Evolutionary conservation across 2,888 invertebrate genomes (phyloP), one percentile per base, ranked within the genome.

Genomic region (Phragmatobia fuliginosa): DNA sequence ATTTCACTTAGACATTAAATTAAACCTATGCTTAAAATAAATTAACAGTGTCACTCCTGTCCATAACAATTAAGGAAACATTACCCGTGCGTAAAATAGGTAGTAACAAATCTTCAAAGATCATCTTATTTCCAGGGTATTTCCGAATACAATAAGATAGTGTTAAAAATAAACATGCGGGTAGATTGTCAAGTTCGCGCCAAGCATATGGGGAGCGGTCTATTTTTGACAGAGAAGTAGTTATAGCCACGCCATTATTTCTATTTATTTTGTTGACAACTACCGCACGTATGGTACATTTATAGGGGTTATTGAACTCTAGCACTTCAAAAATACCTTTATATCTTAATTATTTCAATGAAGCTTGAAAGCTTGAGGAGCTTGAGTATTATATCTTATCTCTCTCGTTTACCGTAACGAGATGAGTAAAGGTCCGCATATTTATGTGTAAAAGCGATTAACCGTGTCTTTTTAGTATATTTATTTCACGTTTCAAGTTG

Each of bases 161-260:
- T 87, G 86, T 86, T 91, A 89, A 90, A 94, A 93, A 93, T 94
- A 94, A 89, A 88, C 91, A 87, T 86, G 83, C 85, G 88, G 88
- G 90, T 90, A 88, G 85, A 92, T 93, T 93, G 91, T 93, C 92
- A 94, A 94, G 94, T 94, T 94, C 90, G 92, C 92, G 91, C 84
- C 82, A 78, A 85, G 83, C 85, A 83, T 81, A 87, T 88, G 92
- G 94, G 93, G 93, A 88, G 91, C 79, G 78, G 82, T 89, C 92
- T 94, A 94, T 94, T 94, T 93, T 87, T 88, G 90, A 88, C 72
- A 78, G 62, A 70, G 62, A 62, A 73, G 86, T 86, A 85, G 87
- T 87, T 86, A 85, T 88, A 87, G 87, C 80, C 71, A 72, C 82
- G 86, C 86, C 90, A 91, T 92, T 92, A 93, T 90, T 90, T 85